Conservation (phyloP, 2,888 invertebrate genomes). For the Sinhomidia bicolor region DNA sequence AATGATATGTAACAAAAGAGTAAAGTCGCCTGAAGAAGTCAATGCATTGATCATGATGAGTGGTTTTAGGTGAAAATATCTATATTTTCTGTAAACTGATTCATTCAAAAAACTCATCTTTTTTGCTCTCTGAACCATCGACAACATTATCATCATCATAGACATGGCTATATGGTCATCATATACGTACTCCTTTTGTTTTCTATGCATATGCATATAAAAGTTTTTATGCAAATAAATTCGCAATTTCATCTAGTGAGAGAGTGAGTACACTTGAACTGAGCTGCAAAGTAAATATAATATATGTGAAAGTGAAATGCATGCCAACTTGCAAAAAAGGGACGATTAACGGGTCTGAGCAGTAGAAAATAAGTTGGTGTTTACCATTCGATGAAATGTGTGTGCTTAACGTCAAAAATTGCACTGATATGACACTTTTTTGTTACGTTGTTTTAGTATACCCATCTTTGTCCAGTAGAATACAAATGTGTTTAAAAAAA, state of each 20-base stretch:
- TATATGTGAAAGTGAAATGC: slow-evolving; percentile 3
- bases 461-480: neutral
- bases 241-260: neutral
- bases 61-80: slow-evolving; percentile 7
- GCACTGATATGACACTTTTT: slow-evolving; percentile 32
- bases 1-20: neutral
- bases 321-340: neutral
- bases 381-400: neutral
- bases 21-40: neutral
- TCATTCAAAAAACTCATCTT: neutral
- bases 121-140: neutral
- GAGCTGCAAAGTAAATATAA: slow-evolving; percentile 29
- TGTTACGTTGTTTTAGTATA: neutral
- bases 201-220: neutral
- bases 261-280: slow-evolving; percentile 16
- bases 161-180: neutral
- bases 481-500: neutral
- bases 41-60: neutral
- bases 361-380: neutral
- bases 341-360: neutral
- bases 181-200: neutral
- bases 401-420: slow-evolving; percentile 23
- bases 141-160: neutral
- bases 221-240: neutral
- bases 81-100: slow-evolving; percentile 28